Base-by-base conservation (phyloP, 2,113 vertebrate species). In the Rhagologus leucostigma region DNA sequence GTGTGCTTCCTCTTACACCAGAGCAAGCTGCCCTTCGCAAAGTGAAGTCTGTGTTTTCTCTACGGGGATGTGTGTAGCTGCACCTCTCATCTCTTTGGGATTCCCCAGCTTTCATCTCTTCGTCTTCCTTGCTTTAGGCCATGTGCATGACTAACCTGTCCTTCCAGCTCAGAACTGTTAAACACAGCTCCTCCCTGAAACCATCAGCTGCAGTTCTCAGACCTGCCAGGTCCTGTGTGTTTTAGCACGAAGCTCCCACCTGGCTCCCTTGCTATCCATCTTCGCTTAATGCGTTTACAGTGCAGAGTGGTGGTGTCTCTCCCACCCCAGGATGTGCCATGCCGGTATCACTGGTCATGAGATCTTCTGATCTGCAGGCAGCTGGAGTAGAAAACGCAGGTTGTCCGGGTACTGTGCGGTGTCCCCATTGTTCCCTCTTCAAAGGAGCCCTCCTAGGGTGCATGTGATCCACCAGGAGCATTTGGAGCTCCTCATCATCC, bases 91-190 rank as follows among this genome's bases (percentile, higher is more conserved):
- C 24, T 52, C 47, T 74, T 84, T 63, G 93, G 86, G 94, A 95
- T 87, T 96, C 83, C 77, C 76, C 73, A 46, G 37, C 86, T 96
- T 93, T 95, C 62, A 90, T 92, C 56, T 90, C 33, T 83, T 46
- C 8, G 29, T 80, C 93, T 94, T 96, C 83, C 76, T 96, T 89
- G 79, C 77, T 89, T 93, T 60, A 87, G 92, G 90, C 69, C 41
- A 87, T 75, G 33, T 22, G 24, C 68, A 39, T 75, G 88, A 92
- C 49, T 64, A 97, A 95, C 90, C 71, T 64, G 96, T 84, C 92
- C 73, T 92, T 94, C 90, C 79, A 76, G 90, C 73, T 94, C 46
- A 39, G 49, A 55, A 56, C 29, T 5, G 13, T 78, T 90, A 75
- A 95, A 53, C 39, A 32, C 0, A 4, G 5, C 90, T 90, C 92